phyloP scores from a whole-genome alignment of 2,797 vertebrate genomes.

The Channallabes apus region DNA sequence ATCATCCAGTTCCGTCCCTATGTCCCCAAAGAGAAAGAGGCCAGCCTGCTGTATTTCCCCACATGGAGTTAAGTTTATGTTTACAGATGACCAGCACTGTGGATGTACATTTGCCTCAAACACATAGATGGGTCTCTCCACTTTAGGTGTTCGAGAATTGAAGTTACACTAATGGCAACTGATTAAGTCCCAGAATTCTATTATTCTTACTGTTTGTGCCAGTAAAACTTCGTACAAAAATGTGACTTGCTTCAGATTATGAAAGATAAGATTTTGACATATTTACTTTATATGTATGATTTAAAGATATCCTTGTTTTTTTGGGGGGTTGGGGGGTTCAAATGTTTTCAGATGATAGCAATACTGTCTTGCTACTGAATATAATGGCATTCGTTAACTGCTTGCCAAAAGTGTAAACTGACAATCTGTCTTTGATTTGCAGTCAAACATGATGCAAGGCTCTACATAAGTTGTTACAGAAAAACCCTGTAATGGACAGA shows the following conservation, averaged over 20 bases:
- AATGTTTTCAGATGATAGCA: no score
- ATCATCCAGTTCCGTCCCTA: neutral
- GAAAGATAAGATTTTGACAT: neutral
- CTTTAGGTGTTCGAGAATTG: neutral
- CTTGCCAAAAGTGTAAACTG: neutral
- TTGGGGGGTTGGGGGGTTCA: no score
- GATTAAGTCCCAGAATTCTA: neutral
- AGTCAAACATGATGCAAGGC: neutral
- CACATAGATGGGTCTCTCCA: neutral
- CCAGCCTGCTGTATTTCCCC: neutral
- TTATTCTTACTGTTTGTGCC: no score
- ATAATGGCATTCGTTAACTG: neutral
- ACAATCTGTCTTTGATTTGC: neutral
- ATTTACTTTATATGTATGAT: neutral
- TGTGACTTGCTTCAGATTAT: neutral
- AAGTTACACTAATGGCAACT: neutral
- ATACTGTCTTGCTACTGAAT: neutral
- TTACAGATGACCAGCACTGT: neutral
- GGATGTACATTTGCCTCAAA: neutral
- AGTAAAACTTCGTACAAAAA: neutral
- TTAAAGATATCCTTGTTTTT: neutral
- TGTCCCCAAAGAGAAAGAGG: neutral
- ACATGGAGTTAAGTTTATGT: neutral
- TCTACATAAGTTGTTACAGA: neutral
- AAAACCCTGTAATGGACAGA: no score